Evolutionary conservation across 2,888 invertebrate genomes (phyloP).

Genomic region (Ophioninae sp.): DNA sequence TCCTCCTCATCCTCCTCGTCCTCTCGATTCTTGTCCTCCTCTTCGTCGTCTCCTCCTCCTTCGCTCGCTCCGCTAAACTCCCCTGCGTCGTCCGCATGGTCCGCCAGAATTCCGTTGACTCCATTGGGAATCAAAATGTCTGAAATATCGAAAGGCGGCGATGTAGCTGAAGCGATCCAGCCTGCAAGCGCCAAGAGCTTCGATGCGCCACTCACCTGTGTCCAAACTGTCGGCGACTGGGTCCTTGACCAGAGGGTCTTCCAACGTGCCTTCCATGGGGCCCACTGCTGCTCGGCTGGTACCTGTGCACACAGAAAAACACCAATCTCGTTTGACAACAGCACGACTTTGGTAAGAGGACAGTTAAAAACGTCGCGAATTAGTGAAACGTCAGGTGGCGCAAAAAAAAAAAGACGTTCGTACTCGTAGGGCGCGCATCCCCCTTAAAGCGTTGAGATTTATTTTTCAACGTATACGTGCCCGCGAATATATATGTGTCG

Average conservation of each 20-base stretch:
- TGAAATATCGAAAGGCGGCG: constrained; percentile 66
- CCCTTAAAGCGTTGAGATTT: constrained; percentile 40
- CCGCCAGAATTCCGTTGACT: constrained; percentile 79
- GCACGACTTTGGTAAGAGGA: neutral
- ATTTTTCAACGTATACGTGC: neutral
- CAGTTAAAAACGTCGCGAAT: constrained; percentile 13
- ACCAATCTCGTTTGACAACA: neutral
- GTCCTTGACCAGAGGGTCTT: constrained; percentile 79
- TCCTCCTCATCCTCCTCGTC: constrained; percentile 71
- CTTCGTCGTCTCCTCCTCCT: constrained; percentile 66
- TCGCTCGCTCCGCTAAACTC: constrained; percentile 63
- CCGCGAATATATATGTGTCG: constrained; percentile 35
- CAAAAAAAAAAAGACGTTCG: constrained; percentile 29
- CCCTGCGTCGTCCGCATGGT: constrained; percentile 70
- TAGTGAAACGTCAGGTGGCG: constrained; percentile 39
- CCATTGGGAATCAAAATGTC: constrained; percentile 80
- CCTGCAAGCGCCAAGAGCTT: neutral
- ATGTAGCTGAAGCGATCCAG: neutral
- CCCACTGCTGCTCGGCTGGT: constrained; percentile 70
- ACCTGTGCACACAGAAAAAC: constrained; percentile 49
- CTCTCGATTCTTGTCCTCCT: constrained; percentile 68
- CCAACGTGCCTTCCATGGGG: constrained; percentile 80
- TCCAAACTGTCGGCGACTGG: constrained; percentile 72
- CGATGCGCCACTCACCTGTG: constrained; percentile 70
- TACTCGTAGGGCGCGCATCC: constrained; percentile 44